These are phyloP conservation scores for Sphaerophoria taeniata DNA, from an alignment of 2,888 invertebrate genomes.

Conservation along the genomic window DNA sequence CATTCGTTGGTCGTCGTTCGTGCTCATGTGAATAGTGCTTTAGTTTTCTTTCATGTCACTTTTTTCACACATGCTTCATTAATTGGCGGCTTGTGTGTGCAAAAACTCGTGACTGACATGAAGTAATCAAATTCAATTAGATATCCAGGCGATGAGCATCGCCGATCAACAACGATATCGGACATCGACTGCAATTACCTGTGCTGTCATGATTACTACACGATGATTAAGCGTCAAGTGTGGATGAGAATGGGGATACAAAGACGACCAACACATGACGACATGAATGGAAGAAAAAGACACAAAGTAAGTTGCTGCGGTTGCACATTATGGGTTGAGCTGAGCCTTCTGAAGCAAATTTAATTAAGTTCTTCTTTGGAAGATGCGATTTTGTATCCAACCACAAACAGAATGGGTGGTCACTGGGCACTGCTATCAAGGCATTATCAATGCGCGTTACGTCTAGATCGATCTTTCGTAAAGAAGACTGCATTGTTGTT, in stretches of 20 bases:
- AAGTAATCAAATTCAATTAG: conserved; percentile 74
- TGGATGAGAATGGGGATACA: not conserved
- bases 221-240: conserved; percentile 59
- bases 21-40: not conserved
- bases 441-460: not conserved
- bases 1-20: not conserved
- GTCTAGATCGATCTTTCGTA: not conserved
- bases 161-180: conserved; percentile 64
- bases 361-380: conserved; percentile 62
- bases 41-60: conserved; percentile 8
- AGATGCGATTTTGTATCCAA: conserved; percentile 5
- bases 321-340: not conserved
- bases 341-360: conserved; percentile 46
- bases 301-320: not conserved
- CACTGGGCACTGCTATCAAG: conserved; percentile 34
- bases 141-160: conserved; percentile 70
- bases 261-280: no score
- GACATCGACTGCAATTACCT: conserved; percentile 68
- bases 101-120: conserved; percentile 72
- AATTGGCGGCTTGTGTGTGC: conserved; percentile 1
- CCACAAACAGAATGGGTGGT: conserved; percentile 61
- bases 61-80: conserved; percentile 61
- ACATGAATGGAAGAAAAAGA: not conserved
- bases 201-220: conserved; percentile 42
- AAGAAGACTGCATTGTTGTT: conserved; percentile 14